Percentiles rank a stretch among this genome's conserved stretches.
Evolutionary conservation across 1,140 invertebrate species (phyloP).

Genomic region (Anastrepha ludens): DNA sequence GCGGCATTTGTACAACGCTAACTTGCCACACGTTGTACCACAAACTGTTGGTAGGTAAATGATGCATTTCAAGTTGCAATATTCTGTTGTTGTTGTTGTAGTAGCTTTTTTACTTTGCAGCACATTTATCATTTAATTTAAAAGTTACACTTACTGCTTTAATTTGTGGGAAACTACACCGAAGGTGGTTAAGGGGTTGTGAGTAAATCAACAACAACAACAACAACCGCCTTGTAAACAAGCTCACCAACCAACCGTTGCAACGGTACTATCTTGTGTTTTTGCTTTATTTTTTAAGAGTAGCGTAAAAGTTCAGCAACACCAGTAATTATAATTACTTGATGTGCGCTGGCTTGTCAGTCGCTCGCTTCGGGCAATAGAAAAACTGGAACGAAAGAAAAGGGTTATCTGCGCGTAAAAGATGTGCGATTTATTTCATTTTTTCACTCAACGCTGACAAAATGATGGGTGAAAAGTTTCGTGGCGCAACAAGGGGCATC

Average conservation of each 20-base stretch:
- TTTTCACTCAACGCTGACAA: not conserved
- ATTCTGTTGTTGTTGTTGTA: not conserved
- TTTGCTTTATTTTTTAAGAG: not conserved
- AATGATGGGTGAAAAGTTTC: conserved; percentile 14
- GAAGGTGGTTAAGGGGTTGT: not conserved
- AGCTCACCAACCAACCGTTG: not conserved
- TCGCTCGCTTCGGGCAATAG: not conserved
- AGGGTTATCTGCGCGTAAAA: not conserved
- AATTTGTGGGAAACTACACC: conserved; percentile 8
- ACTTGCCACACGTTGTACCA: not conserved
- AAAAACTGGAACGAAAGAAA: not conserved
- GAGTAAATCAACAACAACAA: not conserved
- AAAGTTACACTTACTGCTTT: conserved; percentile 13
- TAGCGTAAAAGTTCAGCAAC: not conserved
- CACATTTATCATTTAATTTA: conserved; percentile 10
- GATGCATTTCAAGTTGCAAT: not conserved
- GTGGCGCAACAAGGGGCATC: not conserved
- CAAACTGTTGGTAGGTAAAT: not conserved
- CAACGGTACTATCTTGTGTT: not conserved
- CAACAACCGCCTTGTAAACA: conserved; percentile 11
- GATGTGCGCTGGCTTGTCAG: not conserved
- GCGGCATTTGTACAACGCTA: not conserved
- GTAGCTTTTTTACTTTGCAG: not conserved
- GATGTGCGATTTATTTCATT: not conserved
- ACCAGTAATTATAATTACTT: conserved; percentile 23